Percentiles rank a stretch among this genome's conserved stretches.
These are phyloP conservation scores for Zosterops pallidus DNA, from an alignment of 2,113 vertebrate species.

Conservation along the genomic window DNA sequence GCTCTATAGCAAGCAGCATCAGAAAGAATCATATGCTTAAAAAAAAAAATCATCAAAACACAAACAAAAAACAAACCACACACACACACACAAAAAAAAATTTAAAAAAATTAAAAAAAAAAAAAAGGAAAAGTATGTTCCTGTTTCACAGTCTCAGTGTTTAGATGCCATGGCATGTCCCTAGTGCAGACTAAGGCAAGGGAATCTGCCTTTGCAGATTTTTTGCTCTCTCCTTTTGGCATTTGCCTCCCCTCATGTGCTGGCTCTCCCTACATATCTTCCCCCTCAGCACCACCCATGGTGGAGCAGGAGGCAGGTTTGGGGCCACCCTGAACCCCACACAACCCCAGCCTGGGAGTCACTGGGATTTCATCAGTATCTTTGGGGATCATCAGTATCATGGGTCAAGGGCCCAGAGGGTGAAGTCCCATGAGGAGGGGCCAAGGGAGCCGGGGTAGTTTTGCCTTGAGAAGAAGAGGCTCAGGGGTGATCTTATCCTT, in stretches of 20 bases:
- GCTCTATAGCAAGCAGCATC: background rate
- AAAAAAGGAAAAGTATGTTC: background rate
- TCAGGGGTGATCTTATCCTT: background rate
- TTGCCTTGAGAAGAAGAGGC: background rate
- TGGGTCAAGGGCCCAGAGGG: too few species aligned
- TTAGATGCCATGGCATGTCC: fast-evolving
- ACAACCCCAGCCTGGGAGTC: too few species aligned
- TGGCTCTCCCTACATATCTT: fast-evolving
- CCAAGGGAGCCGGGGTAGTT: background rate
- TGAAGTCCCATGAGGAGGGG: fast-evolving
- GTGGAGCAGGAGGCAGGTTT: background rate
- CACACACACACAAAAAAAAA: too few species aligned
- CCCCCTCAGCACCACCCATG: background rate
- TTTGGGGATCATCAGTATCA: background rate
- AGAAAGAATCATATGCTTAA: background rate
- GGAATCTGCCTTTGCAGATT: too few species aligned
- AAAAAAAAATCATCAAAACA: background rate
- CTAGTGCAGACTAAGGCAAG: fast-evolving
- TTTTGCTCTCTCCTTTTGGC: too few species aligned
- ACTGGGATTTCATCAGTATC: too few species aligned
- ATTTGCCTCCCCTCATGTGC: too few species aligned
- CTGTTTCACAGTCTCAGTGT: background rate
- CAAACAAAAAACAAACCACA: background rate
- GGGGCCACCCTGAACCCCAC: too few species aligned
- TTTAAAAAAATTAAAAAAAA: too few species aligned